A percentile compares a stretch with the other conserved stretches of the same genome.
These are phyloP conservation scores for Toxonevra muliebris DNA, from an alignment of 2,888 invertebrate species.

Conservation along the genomic window DNA sequence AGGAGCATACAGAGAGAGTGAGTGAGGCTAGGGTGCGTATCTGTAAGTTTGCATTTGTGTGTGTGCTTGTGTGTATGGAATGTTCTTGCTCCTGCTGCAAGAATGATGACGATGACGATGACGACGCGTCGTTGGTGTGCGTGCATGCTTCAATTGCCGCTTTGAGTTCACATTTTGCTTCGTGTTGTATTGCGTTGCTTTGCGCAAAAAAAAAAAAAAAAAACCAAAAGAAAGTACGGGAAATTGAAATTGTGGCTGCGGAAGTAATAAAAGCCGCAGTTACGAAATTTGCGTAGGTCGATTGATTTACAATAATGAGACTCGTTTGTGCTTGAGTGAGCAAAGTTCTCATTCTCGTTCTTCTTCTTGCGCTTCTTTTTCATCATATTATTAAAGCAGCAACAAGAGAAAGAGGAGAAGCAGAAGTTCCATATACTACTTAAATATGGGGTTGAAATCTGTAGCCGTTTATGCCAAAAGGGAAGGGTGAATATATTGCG, in stretches of 20 bases:
- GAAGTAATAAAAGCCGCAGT: constrained; percentile 41
- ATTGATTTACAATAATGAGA: constrained; percentile 58
- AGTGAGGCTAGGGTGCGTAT: not conserved
- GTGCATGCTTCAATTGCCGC: not conserved
- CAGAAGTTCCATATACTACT: no score
- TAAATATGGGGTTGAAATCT: no score
- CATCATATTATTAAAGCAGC: no score
- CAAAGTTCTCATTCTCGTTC: constrained; percentile 16
- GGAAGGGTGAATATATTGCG: no score
- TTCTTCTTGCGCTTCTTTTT: no score
- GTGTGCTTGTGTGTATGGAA: not conserved
- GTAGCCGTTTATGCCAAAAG: no score
- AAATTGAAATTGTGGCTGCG: constrained; percentile 41
- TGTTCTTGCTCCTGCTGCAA: not conserved
- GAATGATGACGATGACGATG: not conserved
- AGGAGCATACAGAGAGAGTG: not conserved
- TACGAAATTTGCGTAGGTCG: constrained; percentile 43
- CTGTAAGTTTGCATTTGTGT: not conserved
- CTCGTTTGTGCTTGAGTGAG: constrained; percentile 37
- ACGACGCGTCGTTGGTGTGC: no score
- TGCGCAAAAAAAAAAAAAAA: constrained; percentile 10
- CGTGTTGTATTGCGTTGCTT: constrained; percentile 12
- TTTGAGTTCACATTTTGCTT: not conserved
- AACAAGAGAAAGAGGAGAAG: no score
- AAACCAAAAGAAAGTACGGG: constrained; percentile 26